These are phyloP conservation scores for Girardinichthys multiradiatus DNA, from an alignment of 2,113 vertebrate species.

Conservation along the genomic window DNA sequence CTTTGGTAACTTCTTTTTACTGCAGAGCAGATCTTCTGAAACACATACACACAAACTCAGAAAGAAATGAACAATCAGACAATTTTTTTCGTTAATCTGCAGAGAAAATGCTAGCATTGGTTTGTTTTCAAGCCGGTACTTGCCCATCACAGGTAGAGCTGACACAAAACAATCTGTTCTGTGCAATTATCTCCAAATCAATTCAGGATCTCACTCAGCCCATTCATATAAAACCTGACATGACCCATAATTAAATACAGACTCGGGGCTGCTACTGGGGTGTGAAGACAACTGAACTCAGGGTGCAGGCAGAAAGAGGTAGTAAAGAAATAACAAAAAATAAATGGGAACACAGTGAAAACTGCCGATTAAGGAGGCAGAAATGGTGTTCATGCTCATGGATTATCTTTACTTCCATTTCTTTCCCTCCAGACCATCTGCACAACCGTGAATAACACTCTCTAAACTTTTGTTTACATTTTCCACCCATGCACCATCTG, in stretches of 20 bases:
- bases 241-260: constrained; percentile 24
- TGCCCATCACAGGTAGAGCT: not conserved
- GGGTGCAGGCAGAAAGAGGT: not conserved
- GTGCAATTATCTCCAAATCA: constrained; percentile 10
- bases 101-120: not conserved
- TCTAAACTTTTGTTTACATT: not conserved
- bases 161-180: constrained; percentile 12
- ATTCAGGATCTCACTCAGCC: constrained; percentile 10
- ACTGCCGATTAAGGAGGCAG: constrained; percentile 12
- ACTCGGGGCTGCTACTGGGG: constrained; percentile 5
- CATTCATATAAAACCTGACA: constrained; percentile 21
- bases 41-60: not conserved
- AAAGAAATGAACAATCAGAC: not conserved
- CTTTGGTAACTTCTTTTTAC: too few relatives aligned
- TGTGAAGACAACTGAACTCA: constrained; percentile 11
- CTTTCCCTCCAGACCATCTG: not conserved
- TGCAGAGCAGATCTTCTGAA: too few relatives aligned
- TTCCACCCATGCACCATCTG: not conserved
- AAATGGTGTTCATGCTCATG: not conserved
- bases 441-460: not conserved
- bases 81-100: not conserved
- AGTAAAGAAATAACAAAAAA: constrained; percentile 37
- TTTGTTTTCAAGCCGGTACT: not conserved
- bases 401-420: constrained; percentile 12
- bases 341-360: constrained; percentile 14